A percentile compares a stretch with the other conserved stretches of the same genome.
Conservation (phyloP, 2,113 vertebrate species). For the Poecile atricapillus region DNA sequence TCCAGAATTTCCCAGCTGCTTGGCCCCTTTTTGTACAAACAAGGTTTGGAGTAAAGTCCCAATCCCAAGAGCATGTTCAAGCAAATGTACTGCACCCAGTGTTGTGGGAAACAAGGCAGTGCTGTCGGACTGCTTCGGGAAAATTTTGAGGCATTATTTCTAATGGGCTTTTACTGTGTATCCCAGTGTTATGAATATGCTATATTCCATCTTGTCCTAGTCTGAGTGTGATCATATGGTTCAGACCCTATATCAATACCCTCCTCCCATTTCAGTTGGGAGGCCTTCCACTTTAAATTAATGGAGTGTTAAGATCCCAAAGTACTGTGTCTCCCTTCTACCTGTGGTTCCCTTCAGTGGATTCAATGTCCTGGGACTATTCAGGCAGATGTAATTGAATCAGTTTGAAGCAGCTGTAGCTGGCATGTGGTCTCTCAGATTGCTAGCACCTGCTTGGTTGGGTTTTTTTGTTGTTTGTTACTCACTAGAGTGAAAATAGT, state of each 20-base stretch:
- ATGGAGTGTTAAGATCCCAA: neutral
- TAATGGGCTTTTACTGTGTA: constrained; percentile 21
- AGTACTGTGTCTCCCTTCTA: neutral
- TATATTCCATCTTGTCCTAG: neutral
- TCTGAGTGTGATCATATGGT: neutral
- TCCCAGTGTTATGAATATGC: neutral
- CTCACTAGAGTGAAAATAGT: constrained; percentile 67
- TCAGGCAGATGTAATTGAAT: constrained; percentile 79
- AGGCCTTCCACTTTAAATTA: constrained; percentile 6
- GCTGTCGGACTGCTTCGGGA: constrained; percentile 57
- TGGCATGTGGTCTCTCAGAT: constrained; percentile 77
- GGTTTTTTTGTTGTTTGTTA: constrained; percentile 25
- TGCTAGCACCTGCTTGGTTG: constrained; percentile 76
- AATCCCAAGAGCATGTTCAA: constrained; percentile 77
- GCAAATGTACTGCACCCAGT: constrained; percentile 74
- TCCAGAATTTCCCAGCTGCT: constrained; percentile 84
- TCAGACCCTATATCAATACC: neutral
- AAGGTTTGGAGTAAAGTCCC: constrained; percentile 80
- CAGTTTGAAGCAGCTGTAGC: constrained; percentile 78
- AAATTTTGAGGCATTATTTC: constrained; percentile 42
- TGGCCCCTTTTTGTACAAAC: constrained; percentile 82
- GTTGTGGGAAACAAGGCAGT: constrained; percentile 68
- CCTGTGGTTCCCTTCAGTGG: constrained; percentile 57
- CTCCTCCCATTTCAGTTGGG: neutral
- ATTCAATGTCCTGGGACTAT: constrained; percentile 70